These are phyloP conservation scores for Heliangelus exortis DNA, from an alignment of 2,797 vertebrate species.

Conservation along the genomic window DNA sequence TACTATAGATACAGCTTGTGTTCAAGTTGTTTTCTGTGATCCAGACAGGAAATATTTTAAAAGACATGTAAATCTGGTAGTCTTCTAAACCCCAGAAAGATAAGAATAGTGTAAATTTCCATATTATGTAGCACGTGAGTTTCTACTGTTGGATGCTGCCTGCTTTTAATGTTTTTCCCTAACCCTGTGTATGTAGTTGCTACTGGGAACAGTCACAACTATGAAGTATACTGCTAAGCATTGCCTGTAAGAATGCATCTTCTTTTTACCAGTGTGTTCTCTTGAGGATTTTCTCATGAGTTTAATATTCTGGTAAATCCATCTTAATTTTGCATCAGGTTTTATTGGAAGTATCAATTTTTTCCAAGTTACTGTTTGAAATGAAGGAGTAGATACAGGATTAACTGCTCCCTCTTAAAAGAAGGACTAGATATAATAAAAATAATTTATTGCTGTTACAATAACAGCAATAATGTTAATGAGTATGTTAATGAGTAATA, in stretches of 20 bases:
- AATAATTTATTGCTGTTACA: not conserved
- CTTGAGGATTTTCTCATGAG: not conserved
- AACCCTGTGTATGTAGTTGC: not conserved
- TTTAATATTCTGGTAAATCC: not conserved
- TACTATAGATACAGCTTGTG: not conserved
- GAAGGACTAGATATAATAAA: not conserved
- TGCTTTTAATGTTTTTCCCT: not conserved
- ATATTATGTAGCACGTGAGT: not conserved
- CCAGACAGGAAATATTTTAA: not conserved
- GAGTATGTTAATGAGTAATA: not conserved
- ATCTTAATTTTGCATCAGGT: not conserved
- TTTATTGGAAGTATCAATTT: not conserved
- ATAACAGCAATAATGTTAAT: no score
- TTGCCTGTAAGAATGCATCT: not conserved
- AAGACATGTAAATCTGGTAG: not conserved
- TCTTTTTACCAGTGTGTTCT: not conserved
- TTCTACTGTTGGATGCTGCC: not conserved
- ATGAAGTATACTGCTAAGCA: not conserved
- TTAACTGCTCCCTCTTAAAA: not conserved
- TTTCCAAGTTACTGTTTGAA: not conserved
- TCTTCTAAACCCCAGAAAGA: not conserved
- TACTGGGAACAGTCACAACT: not conserved
- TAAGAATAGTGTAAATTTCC: not conserved
- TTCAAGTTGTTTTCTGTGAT: not conserved
- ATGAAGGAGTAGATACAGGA: not conserved